Evolutionary conservation across 2,797 vertebrate species (phyloP).

Genomic region (Lates japonicus): DNA sequence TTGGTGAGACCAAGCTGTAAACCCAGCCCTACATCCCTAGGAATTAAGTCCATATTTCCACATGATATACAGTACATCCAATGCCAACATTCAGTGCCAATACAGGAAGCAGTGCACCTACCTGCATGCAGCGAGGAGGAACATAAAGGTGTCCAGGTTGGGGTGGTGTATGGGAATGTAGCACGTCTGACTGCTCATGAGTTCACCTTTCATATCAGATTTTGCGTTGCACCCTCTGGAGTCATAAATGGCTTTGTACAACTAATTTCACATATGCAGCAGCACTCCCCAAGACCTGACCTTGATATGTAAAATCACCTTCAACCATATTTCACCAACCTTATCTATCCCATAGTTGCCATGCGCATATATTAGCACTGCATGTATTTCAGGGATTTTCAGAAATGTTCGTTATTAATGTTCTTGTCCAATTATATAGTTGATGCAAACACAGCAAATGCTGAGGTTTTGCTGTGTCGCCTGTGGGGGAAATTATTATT

Average conservation of each 20-base stretch:
- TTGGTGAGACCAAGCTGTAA: not conserved
- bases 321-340: not conserved
- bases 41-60: not conserved
- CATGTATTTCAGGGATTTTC: not conserved
- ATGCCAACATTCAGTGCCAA: not conserved
- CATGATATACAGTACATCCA: not conserved
- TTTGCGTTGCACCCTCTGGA: not conserved
- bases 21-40: not conserved
- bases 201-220: not conserved
- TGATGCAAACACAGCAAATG: not conserved
- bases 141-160: not conserved
- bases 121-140: not conserved
- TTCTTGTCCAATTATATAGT: not conserved
- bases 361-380: not conserved
- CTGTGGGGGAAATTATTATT: too few species aligned
- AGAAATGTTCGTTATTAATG: not conserved
- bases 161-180: not conserved
- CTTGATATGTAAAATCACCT: conserved; percentile 6
- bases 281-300: not conserved
- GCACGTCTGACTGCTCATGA: not conserved
- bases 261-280: not conserved
- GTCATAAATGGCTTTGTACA: not conserved
- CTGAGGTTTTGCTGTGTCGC: not conserved
- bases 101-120: not conserved
- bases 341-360: not conserved